Conservation (phyloP, 2,113 vertebrate species). For the Prunella fulvescens region DNA sequence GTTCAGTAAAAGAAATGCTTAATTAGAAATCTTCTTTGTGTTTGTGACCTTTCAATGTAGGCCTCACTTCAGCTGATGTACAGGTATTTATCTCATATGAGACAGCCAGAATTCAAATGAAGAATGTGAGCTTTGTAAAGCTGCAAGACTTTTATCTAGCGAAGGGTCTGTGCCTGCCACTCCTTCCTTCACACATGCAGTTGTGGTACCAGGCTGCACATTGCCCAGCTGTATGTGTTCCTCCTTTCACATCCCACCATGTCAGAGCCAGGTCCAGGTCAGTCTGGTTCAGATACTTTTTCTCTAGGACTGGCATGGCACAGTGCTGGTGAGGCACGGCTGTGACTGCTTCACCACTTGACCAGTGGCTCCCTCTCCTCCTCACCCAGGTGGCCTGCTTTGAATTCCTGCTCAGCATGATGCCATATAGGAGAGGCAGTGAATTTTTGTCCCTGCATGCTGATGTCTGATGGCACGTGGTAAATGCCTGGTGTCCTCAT, state of each 20-base stretch:
- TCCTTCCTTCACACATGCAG: background rate
- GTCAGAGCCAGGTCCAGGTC: background rate
- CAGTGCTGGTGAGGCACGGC: rapidly evolving
- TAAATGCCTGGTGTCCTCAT: background rate
- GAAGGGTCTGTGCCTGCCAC: rapidly evolving
- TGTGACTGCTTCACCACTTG: background rate
- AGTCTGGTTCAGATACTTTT: background rate
- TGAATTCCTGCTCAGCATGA: background rate
- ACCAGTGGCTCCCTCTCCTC: background rate
- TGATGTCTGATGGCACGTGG: background rate
- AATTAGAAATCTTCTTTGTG: background rate
- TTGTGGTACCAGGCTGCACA: rapidly evolving
- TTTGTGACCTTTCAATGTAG: background rate
- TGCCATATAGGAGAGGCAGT: background rate
- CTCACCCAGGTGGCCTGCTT: background rate
- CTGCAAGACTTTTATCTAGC: background rate
- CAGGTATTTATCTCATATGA: background rate
- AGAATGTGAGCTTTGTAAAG: background rate
- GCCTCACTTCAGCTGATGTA: background rate
- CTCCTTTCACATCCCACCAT: background rate
- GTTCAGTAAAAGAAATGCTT: background rate
- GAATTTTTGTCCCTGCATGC: background rate
- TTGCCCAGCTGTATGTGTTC: background rate
- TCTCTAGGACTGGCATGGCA: background rate
- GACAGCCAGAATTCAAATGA: background rate